These are phyloP conservation scores for Neogobius melanostomus DNA, from an alignment of 2,113 vertebrate species.

Conservation along the genomic window DNA sequence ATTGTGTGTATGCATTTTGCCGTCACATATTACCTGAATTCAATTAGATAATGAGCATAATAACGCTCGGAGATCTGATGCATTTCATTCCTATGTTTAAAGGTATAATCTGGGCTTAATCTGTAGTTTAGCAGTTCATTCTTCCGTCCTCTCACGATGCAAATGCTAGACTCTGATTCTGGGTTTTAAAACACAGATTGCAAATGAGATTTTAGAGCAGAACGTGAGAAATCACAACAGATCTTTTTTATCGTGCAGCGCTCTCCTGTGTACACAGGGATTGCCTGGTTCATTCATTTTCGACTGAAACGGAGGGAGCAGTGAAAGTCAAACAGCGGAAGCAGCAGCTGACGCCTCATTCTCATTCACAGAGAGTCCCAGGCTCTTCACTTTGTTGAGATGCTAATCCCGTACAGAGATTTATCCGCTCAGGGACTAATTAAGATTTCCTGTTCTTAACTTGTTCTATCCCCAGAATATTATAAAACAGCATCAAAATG, in stretches of 20 bases:
- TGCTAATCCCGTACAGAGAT: constrained; percentile 31
- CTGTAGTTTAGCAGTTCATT: too few relatives aligned
- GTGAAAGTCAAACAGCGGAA: constrained; percentile 8
- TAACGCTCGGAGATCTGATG: too few relatives aligned
- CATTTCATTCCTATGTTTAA: too few relatives aligned
- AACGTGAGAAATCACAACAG: too few relatives aligned
- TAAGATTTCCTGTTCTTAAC: not conserved
- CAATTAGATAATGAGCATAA: not conserved
- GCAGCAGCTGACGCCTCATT: constrained; percentile 47
- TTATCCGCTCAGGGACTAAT: not conserved
- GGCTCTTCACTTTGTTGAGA: constrained; percentile 20
- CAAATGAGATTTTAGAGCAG: too few relatives aligned
- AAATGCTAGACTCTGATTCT: too few relatives aligned
- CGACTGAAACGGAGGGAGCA: not conserved
- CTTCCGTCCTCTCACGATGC: too few relatives aligned
- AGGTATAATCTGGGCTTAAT: too few relatives aligned
- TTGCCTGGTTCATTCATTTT: not conserved
- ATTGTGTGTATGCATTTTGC: too few relatives aligned
- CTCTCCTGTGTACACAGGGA: not conserved
- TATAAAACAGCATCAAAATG: too few relatives aligned
- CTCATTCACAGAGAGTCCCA: constrained; percentile 48
- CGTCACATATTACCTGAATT: not conserved
- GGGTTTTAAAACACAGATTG: too few relatives aligned
- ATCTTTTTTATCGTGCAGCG: not conserved
- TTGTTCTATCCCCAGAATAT: not conserved